Evolutionary conservation across 2,888 invertebrate genomes (phyloP).

Genomic region (Scaptodrosophila latifasciaeformis): DNA sequence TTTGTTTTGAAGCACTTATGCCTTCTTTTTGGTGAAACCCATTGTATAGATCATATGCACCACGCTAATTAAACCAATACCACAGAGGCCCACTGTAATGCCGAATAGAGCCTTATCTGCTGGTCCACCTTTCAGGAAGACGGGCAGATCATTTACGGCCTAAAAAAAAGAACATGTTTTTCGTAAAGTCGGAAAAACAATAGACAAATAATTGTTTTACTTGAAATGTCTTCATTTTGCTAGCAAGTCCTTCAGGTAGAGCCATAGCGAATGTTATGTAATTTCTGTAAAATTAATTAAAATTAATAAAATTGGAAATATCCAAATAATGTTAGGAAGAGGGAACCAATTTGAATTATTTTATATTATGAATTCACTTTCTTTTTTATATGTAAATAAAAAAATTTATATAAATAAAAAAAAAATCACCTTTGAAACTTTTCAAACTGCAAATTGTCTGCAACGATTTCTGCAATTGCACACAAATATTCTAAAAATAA

Average conservation of each 20-base stretch:
- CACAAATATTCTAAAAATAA: constrained; percentile 48
- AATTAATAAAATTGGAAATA: too few relatives aligned
- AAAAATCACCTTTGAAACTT: constrained; percentile 12
- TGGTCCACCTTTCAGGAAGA: constrained; percentile 74
- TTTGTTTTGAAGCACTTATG: constrained; percentile 73
- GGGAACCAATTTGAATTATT: too few relatives aligned
- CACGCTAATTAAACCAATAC: constrained; percentile 68
- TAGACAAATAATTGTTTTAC: constrained; percentile 41
- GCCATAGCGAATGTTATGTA: constrained; percentile 70
- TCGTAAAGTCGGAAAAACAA: not conserved
- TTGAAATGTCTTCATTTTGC: constrained; percentile 72
- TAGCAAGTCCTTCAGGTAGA: constrained; percentile 70
- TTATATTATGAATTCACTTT: not conserved
- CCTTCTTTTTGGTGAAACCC: constrained; percentile 72
- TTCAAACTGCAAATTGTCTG: constrained; percentile 27
- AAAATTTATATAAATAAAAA: not conserved
- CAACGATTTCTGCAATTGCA: constrained; percentile 24
- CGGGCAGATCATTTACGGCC: constrained; percentile 72
- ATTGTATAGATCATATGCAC: constrained; percentile 67
- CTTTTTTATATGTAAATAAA: not conserved
- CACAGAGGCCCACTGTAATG: constrained; percentile 71
- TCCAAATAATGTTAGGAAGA: too few relatives aligned
- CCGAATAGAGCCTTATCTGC: constrained; percentile 72
- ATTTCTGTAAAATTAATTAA: constrained; percentile 30
- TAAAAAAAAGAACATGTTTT: constrained; percentile 29